phyloP scores from a whole-genome alignment of 2,113 vertebrate genomes.

The Barnardius zonarius region DNA sequence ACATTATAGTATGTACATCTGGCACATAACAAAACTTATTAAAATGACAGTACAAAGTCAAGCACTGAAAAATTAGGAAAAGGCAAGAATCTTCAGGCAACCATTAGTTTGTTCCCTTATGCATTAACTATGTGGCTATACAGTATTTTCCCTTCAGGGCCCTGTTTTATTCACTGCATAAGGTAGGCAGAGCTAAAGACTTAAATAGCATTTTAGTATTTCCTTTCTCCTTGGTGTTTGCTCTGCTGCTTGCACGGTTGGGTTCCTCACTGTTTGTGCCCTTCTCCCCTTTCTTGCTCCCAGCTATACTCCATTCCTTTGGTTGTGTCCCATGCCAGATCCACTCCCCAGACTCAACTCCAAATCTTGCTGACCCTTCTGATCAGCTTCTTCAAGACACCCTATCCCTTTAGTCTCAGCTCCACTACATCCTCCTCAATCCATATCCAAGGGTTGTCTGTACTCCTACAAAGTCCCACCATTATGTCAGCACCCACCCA shows the following conservation, averaged over 20 bases:
- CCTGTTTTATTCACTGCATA: slow-evolving; percentile 6
- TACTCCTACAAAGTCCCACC: neutral
- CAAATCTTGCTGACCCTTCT: neutral
- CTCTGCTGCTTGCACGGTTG: neutral
- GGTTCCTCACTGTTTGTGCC: neutral
- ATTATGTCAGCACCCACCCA: neutral
- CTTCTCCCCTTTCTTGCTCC: neutral
- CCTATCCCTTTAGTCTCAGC: neutral
- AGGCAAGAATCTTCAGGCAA: slow-evolving; percentile 48
- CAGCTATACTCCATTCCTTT: neutral
- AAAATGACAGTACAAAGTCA: slow-evolving; percentile 52
- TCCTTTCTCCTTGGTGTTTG: neutral
- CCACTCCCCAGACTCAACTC: neutral
- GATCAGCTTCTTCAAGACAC: neutral
- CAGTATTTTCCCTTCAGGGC: slow-evolving; percentile 19
- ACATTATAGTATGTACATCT: neutral
- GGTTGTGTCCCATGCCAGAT: neutral
- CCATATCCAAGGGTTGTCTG: neutral
- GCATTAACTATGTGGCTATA: neutral
- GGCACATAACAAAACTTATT: slow-evolving; percentile 31
- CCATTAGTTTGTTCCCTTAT: slow-evolving; percentile 17
- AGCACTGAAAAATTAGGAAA: slow-evolving; percentile 36
- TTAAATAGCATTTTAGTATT: neutral
- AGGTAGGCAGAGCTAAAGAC: neutral
- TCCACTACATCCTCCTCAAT: neutral